These are phyloP conservation scores for Emesis russula DNA, from an alignment of 2,888 invertebrate genomes.

Conservation along the genomic window DNA sequence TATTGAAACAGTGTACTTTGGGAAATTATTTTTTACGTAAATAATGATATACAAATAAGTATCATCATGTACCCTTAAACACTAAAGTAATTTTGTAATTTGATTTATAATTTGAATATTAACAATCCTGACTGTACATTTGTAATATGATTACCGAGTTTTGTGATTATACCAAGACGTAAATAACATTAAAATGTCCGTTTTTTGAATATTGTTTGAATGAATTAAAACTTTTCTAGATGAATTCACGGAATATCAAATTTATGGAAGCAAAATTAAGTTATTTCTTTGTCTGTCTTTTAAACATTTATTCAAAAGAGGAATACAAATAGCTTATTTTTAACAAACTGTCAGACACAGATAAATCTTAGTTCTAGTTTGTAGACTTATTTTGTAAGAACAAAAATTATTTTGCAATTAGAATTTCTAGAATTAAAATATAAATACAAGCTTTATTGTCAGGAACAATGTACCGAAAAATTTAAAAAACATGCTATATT, in stretches of 20 bases:
- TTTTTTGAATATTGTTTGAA: constrained; percentile 8
- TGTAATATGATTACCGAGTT: constrained; percentile 7
- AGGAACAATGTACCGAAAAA: too few relatives aligned
- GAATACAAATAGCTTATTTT: not conserved
- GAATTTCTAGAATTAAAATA: too few relatives aligned
- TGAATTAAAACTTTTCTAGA: constrained; percentile 20
- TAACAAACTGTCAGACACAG: not conserved
- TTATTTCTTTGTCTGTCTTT: not conserved
- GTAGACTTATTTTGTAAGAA: too few relatives aligned
- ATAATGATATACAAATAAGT: too few relatives aligned
- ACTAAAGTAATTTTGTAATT: too few relatives aligned
- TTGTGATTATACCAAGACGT: constrained; percentile 6
- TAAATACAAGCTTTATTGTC: too few relatives aligned
- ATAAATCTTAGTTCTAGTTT: too few relatives aligned
- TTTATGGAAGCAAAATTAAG: not conserved
- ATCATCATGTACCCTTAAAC: too few relatives aligned
- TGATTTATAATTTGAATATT: not conserved
- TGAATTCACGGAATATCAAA: constrained; percentile 21
- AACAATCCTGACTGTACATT: not conserved
- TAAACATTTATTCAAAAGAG: not conserved
- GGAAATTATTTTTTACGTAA: too few relatives aligned
- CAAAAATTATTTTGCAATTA: too few relatives aligned
- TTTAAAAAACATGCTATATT: too few relatives aligned
- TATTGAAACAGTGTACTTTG: too few relatives aligned
- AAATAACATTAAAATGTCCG: constrained; percentile 26